phyloP scores from a whole-genome alignment of 2,797 vertebrate species.

The Synaphobranchus kaupii region DNA sequence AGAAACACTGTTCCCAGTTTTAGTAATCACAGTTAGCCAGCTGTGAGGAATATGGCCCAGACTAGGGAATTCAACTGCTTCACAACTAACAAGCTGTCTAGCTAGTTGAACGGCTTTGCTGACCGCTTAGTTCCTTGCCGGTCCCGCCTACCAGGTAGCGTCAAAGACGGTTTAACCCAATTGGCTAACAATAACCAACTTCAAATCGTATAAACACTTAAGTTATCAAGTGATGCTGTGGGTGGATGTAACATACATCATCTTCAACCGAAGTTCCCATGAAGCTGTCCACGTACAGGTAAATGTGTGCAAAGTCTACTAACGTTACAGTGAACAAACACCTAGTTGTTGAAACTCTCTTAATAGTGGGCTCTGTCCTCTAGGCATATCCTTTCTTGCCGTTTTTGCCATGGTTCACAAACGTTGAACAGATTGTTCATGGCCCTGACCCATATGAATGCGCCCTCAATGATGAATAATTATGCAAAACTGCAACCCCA shows the following conservation, averaged over 20 bases:
- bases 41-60: too few species aligned
- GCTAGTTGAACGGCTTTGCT: background rate
- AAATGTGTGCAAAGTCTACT: background rate
- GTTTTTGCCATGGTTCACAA: background rate
- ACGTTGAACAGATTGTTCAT: background rate
- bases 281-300: background rate
- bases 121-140: background rate
- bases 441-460: background rate
- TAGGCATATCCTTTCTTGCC: background rate
- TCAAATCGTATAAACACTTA: background rate
- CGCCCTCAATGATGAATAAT: background rate
- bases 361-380: background rate
- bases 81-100: background rate
- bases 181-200: background rate
- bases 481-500: background rate
- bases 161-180: background rate
- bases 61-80: background rate
- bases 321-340: background rate
- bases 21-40: too few species aligned
- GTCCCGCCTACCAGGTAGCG: too few species aligned
- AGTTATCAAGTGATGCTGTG: background rate
- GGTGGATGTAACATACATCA: background rate
- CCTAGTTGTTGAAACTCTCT: background rate
- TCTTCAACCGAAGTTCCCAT: background rate
- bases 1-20: too few species aligned